Evolutionary conservation across 2,113 vertebrate species (phyloP), one percentile per base, ranked within the genome.

Genomic region (Sorex fumeus): DNA sequence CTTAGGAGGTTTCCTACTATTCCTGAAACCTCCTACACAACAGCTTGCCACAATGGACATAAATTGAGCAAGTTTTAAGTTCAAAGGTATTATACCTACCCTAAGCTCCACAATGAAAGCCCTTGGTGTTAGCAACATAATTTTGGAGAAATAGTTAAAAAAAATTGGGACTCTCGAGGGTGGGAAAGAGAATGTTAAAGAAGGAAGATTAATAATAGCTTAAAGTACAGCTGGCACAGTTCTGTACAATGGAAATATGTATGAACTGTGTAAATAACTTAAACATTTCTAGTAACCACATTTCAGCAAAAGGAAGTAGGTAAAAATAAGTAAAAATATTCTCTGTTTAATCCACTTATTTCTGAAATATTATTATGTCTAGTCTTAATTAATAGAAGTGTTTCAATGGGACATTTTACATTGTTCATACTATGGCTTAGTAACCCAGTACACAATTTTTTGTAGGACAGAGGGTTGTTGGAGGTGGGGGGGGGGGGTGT

Each of bases 301-400:
- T 70, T 57, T 84, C 60, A 27, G 34, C 15, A 32, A 34, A 87
- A 92, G 71, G 25, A 79, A 72, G 74, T 0, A 70, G 50, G 71
- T n/a, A 77, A 90, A 85, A 69, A 45, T n/a, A 67, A 67, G 47
- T 9, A 66, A 78, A 67, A 45, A 53, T 50, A 16, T 27, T 36
- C 75, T 85, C 78, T 60, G 75, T 79, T 79, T 88, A 79, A 71
- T 8, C 30, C 9, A 28, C 16, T 21, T 23, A 6, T 72, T 27
- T 76, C 8, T 45, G 47, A 94, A 93, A 64, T 53, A 6, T 40
- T 30, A 43, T 70, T 23, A 70, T 64, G 94, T 91, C 57, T 66
- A 47, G 50, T 62, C 66, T 2, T 70, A 72, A 53, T 82, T 32
- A 79, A 71, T 71, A 47, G 32, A 43, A 45, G 77, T 25, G 91